Evolutionary conservation across 1,140 invertebrate genomes (phyloP).

Genomic region (Bombyx mori): ASM3026992v2 NC_085115.1:8703001-8703500

Average conservation of each 20-base stretch:
- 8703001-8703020: conserved; percentile 46
- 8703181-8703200: conserved; percentile 47
- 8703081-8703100: conserved; percentile 43
- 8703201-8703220: conserved; percentile 54
- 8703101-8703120: conserved; percentile 23
- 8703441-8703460: conserved; percentile 53
- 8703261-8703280: conserved; percentile 35
- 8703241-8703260: conserved; percentile 53
- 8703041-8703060: too few relatives aligned
- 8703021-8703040: conserved; percentile 37
- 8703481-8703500: conserved; percentile 54
- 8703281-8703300: conserved; percentile 49
- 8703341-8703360: conserved; percentile 20
- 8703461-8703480: conserved; percentile 54
- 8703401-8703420: conserved; percentile 17
- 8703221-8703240: conserved; percentile 51
- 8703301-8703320: conserved; percentile 62
- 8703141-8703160: conserved; percentile 28
- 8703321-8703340: conserved; percentile 55
- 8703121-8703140: conserved; percentile 34
- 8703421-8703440: conserved; percentile 54
- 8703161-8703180: conserved; percentile 27
- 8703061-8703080: conserved; percentile 6
- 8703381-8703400: conserved; percentile 41
- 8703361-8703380: conserved; percentile 46